Conservation (phyloP, 1,140 invertebrate species). For the Uloborus diversus region DNA sequence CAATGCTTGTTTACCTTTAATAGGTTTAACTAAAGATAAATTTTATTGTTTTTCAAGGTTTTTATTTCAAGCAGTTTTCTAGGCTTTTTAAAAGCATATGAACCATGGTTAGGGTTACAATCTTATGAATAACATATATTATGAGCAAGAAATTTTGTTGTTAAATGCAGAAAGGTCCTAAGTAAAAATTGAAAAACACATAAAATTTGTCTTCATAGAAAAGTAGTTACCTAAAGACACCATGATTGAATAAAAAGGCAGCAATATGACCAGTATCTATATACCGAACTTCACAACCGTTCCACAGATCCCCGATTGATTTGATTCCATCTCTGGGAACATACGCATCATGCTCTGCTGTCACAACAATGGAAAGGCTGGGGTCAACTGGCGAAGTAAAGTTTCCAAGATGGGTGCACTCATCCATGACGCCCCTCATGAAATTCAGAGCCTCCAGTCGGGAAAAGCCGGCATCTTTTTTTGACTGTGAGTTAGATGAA, state of each 20-base stretch:
- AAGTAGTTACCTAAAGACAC: constrained; percentile 83
- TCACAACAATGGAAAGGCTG: constrained; percentile 63
- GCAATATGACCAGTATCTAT: constrained; percentile 90
- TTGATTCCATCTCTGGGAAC: constrained; percentile 85
- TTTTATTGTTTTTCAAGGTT: too few relatives aligned
- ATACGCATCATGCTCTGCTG: constrained; percentile 82
- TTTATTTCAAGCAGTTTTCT: too few relatives aligned
- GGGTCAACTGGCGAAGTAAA: constrained; percentile 73
- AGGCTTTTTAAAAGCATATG: too few relatives aligned
- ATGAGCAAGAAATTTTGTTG: too few relatives aligned
- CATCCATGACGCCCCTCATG: constrained; percentile 98
- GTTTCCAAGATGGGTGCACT: constrained; percentile 95
- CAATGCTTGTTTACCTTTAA: too few relatives aligned
- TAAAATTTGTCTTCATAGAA: too few relatives aligned
- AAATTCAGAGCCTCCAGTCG: constrained; percentile 78
- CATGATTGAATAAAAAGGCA: constrained; percentile 87
- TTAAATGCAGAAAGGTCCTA: too few relatives aligned
- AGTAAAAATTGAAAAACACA: too few relatives aligned
- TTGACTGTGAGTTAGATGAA: too few relatives aligned
- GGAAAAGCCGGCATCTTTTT: constrained; percentile 10
- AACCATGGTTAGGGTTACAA: too few relatives aligned
- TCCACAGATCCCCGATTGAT: constrained; percentile 88
- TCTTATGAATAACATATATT: too few relatives aligned
- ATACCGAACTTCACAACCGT: constrained; percentile 85
- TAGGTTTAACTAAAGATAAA: too few relatives aligned